phyloP scores from a whole-genome alignment of 2,113 vertebrate species.

The Terrapene triunguis region DNA sequence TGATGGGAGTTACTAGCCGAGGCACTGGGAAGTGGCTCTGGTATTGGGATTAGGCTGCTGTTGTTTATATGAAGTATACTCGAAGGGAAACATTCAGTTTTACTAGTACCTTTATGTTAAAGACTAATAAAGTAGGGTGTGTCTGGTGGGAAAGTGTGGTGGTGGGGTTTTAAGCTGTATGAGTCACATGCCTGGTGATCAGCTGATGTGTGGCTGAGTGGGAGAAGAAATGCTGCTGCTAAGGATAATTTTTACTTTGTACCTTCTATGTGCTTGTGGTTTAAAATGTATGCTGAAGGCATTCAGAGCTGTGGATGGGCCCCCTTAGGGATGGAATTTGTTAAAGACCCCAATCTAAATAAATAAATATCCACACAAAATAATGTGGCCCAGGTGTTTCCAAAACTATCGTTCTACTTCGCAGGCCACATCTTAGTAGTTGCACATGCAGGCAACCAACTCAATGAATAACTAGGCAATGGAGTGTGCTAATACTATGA shows the following conservation, averaged over 20 bases:
- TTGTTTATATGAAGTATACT: neutral
- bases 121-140: conserved; percentile 53
- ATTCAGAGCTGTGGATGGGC: neutral
- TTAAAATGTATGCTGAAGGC: neutral
- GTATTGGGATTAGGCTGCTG: neutral
- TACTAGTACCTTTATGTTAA: conserved; percentile 53
- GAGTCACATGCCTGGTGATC: conserved; percentile 43
- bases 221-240: neutral
- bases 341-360: neutral
- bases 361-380: neutral
- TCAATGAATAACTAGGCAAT: neutral
- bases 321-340: conserved; percentile 11
- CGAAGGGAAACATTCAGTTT: conserved; percentile 41
- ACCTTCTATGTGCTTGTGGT: neutral
- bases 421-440: neutral
- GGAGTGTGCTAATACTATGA: neutral
- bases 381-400: neutral
- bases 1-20: conserved; percentile 39
- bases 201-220: neutral
- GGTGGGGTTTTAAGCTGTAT: conserved; percentile 30
- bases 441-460: neutral
- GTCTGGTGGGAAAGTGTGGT: conserved; percentile 49
- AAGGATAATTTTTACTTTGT: neutral
- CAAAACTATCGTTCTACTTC: rapidly evolving
- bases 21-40: conserved; percentile 29